A percentile compares a stretch with the other conserved stretches of the same genome.
Evolutionary conservation across 2,888 invertebrate species (phyloP).

Genomic region (Acrobasis suavella): DNA sequence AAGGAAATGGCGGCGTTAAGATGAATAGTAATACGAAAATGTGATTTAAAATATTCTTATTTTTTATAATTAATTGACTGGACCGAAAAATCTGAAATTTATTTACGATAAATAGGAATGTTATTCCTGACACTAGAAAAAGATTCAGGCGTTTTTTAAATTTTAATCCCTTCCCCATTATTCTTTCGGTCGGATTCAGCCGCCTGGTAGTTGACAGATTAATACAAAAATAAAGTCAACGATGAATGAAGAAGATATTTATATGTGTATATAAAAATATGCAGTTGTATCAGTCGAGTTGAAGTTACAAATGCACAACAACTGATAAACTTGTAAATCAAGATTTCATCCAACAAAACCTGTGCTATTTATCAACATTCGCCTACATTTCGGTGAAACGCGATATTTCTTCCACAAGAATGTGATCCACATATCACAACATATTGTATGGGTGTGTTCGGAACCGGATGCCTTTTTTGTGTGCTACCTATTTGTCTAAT

Average conservation of each 20-base stretch:
- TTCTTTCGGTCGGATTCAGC: too few relatives aligned
- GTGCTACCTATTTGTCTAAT: background rate
- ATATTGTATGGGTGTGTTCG: conserved; percentile 3
- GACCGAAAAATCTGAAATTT: too few relatives aligned
- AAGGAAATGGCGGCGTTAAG: too few relatives aligned
- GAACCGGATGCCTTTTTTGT: background rate
- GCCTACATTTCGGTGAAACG: conserved; percentile 9
- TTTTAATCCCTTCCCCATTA: too few relatives aligned
- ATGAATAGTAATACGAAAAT: too few relatives aligned
- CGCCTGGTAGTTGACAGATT: too few relatives aligned
- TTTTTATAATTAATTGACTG: too few relatives aligned
- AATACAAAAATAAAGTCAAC: background rate
- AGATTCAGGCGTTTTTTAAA: too few relatives aligned
- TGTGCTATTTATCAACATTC: conserved; percentile 16
- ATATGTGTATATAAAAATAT: too few relatives aligned
- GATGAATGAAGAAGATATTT: background rate
- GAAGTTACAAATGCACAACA: background rate
- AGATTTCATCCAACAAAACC: background rate
- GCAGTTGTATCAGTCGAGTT: background rate
- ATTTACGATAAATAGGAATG: too few relatives aligned
- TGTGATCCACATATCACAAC: conserved; percentile 9
- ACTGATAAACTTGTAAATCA: conserved; percentile 10
- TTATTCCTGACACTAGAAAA: too few relatives aligned
- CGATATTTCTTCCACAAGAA: conserved; percentile 7
- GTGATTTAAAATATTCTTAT: too few relatives aligned